A percentile compares a stretch with the other conserved stretches of the same genome.
phyloP scores from a whole-genome alignment of 2,888 invertebrate genomes.

The Resseliella maxima region DNA sequence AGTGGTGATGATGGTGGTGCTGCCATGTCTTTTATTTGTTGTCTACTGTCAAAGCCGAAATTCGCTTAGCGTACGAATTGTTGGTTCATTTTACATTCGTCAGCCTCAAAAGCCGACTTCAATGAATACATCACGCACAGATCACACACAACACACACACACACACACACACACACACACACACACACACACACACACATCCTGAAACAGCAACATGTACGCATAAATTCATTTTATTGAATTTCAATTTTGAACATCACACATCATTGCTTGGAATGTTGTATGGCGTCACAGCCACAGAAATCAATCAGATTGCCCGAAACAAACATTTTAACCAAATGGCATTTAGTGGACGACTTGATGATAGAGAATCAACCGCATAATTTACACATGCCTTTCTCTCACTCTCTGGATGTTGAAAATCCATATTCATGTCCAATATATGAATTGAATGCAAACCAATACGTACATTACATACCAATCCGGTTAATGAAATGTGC shows the following conservation, averaged over 20 bases:
- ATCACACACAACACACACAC: too few relatives aligned
- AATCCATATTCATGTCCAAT: too few relatives aligned
- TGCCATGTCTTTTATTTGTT: too few relatives aligned
- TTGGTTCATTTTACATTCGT: neutral
- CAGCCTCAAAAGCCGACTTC: neutral
- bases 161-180: too few relatives aligned
- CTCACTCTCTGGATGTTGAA: too few relatives aligned
- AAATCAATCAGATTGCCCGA: neutral
- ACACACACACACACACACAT: too few relatives aligned
- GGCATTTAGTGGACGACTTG: neutral
- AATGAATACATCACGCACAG: neutral
- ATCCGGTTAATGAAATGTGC: neutral
- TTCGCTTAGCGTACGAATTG: too few relatives aligned
- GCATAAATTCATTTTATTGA: slow-evolving; percentile 1
- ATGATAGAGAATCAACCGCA: neutral
- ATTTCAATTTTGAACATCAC: slow-evolving; percentile 17
- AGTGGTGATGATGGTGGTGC: neutral
- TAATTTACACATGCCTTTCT: neutral
- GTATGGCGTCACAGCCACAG: neutral
- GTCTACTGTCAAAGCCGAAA: too few relatives aligned
- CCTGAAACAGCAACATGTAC: neutral
- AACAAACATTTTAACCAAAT: neutral
- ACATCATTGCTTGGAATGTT: neutral
- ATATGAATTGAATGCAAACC: neutral
- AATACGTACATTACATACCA: too few relatives aligned